Evolutionary conservation across 2,113 vertebrate species (phyloP), one percentile per base, ranked within the genome.

Genomic region (Oncorhynchus nerka): DNA sequence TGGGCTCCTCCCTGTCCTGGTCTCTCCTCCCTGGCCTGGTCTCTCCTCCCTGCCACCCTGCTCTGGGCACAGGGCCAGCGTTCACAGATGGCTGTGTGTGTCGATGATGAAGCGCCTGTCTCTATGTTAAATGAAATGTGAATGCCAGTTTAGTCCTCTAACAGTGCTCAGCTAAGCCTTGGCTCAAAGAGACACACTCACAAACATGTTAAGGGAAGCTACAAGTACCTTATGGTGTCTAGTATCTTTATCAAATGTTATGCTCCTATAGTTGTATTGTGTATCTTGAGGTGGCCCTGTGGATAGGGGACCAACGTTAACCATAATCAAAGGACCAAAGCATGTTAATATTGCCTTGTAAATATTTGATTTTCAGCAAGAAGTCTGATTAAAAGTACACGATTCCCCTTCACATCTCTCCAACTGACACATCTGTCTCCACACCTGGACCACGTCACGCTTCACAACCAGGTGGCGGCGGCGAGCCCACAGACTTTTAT

Each of bases 1-100:
- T 11, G 39, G 39, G 39, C 39, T 45, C 39, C 39, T 81, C 84
- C 64, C 74, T 71, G 73, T 70, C 75, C 70, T 75, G 74, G 67
- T 68, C 30, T 73, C 39, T 39, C 39, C 39, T 39, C 39, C 39
- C 39, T 39, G 39, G 1, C 39, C 39, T 39, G 39, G 39, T 39
- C 39, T 39, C 39, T 45, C 39, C 59, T 73, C 70, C 85, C 74
- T 61, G 76, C 75, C 79, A 65, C 51, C 86, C 81, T 69, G 79
- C 82, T 88, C 86, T 26, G 78, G 90, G 91, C 90, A 3, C n/a
- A 5, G 22, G 51, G 86, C 90, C 91, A 92, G 83, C 11, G 68
- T 79, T 80, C 79, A 39, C 91, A 93, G 90, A 92, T 91, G 91
- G 91, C 83, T 87, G 87, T 87, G 39, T 39, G 39, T 45, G 65